Conservation (phyloP, 2,113 vertebrate species). For the Craseonycteris thonglongyai region DNA sequence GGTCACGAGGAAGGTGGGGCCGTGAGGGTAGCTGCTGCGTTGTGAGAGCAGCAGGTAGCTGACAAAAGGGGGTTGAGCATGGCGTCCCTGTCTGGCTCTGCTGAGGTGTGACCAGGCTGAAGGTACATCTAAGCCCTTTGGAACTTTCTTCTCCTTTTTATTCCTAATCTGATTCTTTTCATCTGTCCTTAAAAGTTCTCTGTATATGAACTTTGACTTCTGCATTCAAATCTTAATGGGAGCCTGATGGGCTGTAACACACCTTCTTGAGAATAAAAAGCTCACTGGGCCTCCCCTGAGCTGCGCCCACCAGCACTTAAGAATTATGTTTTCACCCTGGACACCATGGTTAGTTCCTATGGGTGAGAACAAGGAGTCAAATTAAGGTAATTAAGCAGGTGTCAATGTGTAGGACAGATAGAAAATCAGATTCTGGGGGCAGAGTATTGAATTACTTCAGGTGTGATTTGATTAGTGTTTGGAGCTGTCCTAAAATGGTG, state of each 20-base stretch:
- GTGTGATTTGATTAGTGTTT: not conserved
- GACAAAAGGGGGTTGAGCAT: not conserved
- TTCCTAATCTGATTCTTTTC: slow-evolving; percentile 23
- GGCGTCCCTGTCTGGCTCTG: not conserved
- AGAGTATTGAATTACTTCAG: not conserved
- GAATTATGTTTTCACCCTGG: not conserved
- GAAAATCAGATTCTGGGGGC: not conserved
- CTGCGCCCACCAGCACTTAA: not conserved
- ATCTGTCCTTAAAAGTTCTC: not conserved
- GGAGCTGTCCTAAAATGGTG: not conserved
- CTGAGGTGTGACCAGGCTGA: not conserved
- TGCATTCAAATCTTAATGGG: not conserved
- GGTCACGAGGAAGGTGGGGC: not conserved
- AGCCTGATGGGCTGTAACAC: not conserved
- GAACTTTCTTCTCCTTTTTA: slow-evolving; percentile 21
- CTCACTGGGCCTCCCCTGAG: not conserved
- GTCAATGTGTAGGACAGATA: not conserved
- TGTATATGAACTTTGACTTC: not conserved
- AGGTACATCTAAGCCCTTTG: slow-evolving; percentile 31
- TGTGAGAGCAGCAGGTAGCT: not conserved
- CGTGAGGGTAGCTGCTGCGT: not conserved
- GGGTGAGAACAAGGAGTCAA: not conserved
- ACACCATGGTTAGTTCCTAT: not conserved
- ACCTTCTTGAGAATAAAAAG: not conserved
- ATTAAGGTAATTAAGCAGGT: not conserved